A percentile compares a stretch with the other conserved stretches of the same genome.
Evolutionary conservation across 1,140 invertebrate species (phyloP).

Genomic region (Drosophila pandora): DNA sequence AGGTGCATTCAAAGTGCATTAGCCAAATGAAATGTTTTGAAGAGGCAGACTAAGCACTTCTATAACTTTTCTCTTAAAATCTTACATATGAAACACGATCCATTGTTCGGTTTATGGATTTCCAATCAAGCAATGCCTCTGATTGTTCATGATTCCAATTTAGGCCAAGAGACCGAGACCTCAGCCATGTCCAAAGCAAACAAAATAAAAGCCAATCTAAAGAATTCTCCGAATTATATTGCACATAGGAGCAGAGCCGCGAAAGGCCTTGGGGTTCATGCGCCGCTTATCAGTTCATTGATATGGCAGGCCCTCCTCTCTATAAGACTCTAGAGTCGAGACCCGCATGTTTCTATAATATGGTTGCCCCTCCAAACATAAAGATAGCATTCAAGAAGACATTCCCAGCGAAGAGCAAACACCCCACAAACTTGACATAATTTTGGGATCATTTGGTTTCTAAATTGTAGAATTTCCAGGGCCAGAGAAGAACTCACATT

Average conservation of each 20-base stretch:
- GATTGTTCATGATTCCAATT: conserved; percentile 9
- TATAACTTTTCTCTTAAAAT: no score
- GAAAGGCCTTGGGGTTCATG: conserved; percentile 64
- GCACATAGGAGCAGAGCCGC: neutral
- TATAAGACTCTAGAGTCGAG: neutral
- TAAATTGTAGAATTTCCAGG: neutral
- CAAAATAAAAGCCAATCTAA: conserved; percentile 1
- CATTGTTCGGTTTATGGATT: neutral
- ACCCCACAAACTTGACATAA: conserved; percentile 39
- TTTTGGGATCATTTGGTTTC: neutral
- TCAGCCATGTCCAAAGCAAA: conserved; percentile 4
- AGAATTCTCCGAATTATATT: conserved; percentile 14
- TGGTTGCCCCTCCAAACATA: neutral
- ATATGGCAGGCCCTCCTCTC: conserved; percentile 42
- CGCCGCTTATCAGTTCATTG: conserved; percentile 69
- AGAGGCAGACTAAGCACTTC: neutral
- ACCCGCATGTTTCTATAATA: conserved; percentile 28
- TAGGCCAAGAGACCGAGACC: neutral
- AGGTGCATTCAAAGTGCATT: conserved; percentile 47
- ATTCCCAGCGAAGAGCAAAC: conserved; percentile 20
- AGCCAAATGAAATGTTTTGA: conserved; percentile 36
- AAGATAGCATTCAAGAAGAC: conserved; percentile 28
- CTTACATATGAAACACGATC: no score
- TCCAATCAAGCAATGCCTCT: conserved; percentile 4
- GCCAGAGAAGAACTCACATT: conserved; percentile 31